Percentiles rank a stretch among this genome's conserved stretches.
Evolutionary conservation across 2,113 vertebrate species (phyloP).

Genomic region (Carassius gibelio): DNA sequence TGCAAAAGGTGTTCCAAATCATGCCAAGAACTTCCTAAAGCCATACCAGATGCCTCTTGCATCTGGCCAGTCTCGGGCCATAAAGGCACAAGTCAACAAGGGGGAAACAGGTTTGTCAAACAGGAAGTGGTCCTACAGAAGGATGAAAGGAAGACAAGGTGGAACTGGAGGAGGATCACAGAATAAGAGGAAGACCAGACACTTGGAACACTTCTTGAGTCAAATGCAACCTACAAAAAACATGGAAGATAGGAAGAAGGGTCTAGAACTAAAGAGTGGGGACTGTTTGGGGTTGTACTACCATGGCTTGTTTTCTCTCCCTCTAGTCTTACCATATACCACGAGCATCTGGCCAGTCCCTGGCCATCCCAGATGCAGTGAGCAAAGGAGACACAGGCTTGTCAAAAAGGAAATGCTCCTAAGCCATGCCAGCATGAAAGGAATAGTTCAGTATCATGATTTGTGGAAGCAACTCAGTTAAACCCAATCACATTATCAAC

Average conservation of each 20-base stretch:
- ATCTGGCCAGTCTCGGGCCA: conserved; percentile 74
- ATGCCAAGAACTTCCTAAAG: conserved; percentile 30
- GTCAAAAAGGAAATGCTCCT: conserved; percentile 76
- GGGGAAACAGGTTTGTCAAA: conserved; percentile 88
- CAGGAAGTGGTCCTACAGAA: conserved; percentile 82
- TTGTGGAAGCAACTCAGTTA: background rate
- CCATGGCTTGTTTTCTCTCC: background rate
- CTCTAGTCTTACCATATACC: conserved; percentile 53
- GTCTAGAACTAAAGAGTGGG: background rate
- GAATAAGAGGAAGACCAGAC: background rate
- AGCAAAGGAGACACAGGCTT: conserved; percentile 72
- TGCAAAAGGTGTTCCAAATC: background rate
- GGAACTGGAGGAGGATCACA: background rate
- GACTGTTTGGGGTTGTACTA: background rate
- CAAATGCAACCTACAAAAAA: background rate
- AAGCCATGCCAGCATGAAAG: conserved; percentile 52
- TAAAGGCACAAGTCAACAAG: conserved; percentile 80
- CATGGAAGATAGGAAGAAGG: background rate
- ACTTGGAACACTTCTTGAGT: background rate
- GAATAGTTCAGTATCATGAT: conserved; percentile 42
- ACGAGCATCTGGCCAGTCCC: conserved; percentile 56
- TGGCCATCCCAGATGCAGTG: conserved; percentile 62
- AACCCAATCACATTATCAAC: conserved; percentile 1
- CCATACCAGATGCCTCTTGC: conserved; percentile 89
- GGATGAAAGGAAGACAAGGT: conserved; percentile 8